Evolutionary conservation across 1,140 invertebrate genomes (phyloP), one percentile per base, ranked within the genome.

Genomic region (Leptinotarsa undecemlineata): DNA sequence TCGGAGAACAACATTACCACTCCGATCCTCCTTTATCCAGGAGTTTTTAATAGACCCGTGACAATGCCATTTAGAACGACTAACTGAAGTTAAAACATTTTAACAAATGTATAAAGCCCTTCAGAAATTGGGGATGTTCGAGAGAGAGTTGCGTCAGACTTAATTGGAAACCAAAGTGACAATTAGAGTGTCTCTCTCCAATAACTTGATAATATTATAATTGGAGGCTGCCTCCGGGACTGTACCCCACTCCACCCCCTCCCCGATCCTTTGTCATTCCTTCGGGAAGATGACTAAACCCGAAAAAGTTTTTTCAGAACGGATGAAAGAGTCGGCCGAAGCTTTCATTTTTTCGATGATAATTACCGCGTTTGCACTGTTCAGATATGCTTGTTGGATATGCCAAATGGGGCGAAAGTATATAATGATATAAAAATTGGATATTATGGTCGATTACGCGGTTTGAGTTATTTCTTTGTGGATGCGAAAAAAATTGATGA

Each of bases 151-250:
- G 73, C 66, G 68, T 73, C 74, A 71, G 73, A 72, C 75, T 81
- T 78, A 78, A 79, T 80, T 79, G 77, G 77, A 79, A 81, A 79
- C 80, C 80, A 77, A 79, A 81, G 80, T 81, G 80, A 81, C 80
- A 81, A 81, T 81, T 81, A 81, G 76, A 77, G 79, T 77, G 78
- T 79, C 78, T 81, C 80, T 76, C 79, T 77, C 76, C 75, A 76
- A 79, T 81, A 81, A 81, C 78, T 80, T 79, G 77, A 80, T 81
- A 81, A 81, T 81, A 78, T 81, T 81, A 79, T 81, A 81, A 81
- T 81, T 81, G 80, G 80, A 81, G 74, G 72, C 76, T 73, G 73
- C 76, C 79, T 71, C 61, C 68, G 64, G 73, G 77, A 61, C 17
- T 26, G 47, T 20, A 71, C 73, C 78, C 76, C 77, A 67, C 75